phyloP scores from a whole-genome alignment of 2,888 invertebrate species.

The Papilio gigon region DNA sequence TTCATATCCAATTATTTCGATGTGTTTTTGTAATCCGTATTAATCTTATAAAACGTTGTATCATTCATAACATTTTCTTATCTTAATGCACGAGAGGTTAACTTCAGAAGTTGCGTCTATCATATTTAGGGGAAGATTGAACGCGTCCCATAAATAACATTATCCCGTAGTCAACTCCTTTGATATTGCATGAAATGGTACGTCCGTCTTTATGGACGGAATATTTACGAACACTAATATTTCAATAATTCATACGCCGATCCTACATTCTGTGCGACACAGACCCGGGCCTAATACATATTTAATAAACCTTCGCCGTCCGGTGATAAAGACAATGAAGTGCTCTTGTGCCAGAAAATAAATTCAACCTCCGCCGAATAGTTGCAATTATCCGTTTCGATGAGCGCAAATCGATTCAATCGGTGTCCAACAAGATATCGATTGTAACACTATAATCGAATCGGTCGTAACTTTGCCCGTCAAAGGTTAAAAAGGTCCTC shows the following conservation, averaged over 20 bases:
- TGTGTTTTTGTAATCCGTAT: background rate
- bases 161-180: constrained; percentile 36
- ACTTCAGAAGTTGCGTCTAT: constrained; percentile 11
- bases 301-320: constrained; percentile 60
- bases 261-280: constrained; percentile 55
- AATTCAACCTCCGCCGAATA: constrained; percentile 59
- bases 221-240: constrained; percentile 39
- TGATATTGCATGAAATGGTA: constrained; percentile 30
- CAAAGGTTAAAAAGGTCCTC: constrained; percentile 50
- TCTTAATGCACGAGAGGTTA: constrained; percentile 13
- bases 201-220: constrained; percentile 35
- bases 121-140: constrained; percentile 28
- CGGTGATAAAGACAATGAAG: constrained; percentile 62
- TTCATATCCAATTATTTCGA: background rate
- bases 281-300: constrained; percentile 59
- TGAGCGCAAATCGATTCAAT: constrained; percentile 68
- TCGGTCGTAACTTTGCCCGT: constrained; percentile 11
- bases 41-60: background rate
- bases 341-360: constrained; percentile 56
- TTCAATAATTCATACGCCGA: constrained; percentile 59
- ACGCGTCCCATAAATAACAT: constrained; percentile 36
- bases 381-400: constrained; percentile 71
- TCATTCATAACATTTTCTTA: background rate
- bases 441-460: constrained; percentile 44
- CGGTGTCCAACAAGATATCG: constrained; percentile 61